Base-by-base conservation (phyloP, 2,888 invertebrate species). In the Ophion obscuratus region DNA sequence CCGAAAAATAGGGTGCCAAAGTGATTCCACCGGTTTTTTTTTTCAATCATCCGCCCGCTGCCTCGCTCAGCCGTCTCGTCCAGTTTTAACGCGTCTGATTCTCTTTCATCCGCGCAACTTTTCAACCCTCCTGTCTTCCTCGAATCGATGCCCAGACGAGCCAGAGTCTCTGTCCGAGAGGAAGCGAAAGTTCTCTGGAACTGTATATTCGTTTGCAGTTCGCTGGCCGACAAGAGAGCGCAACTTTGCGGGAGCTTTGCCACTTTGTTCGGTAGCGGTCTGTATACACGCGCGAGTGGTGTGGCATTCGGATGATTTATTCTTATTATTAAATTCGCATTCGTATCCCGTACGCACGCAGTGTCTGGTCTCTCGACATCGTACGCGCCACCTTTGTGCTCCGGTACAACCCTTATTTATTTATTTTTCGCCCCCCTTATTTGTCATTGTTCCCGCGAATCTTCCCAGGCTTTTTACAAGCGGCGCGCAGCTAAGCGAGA, bases 321-420 rank as follows among this genome's bases (percentile, higher is more conserved):
- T 92, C 91, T 89, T 89, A 91, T 93, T 91, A 92, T 92, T 93
- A 92, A 92, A 92, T 91, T 92, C 91, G 89, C 91, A 92, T 92
- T 92, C 90, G 89, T 87, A 89, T 84, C 76, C 85, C 81, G 83
- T 84, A 82, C 68, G 83, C 84, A 84, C 70, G 74, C 80, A 44
- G 57, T 11, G 71, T 66, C 64, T 82, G 59, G 71, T 79, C 79
- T 83, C 76, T 73, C 73, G 59, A 31, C 76, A 66, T 79, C 79
- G 62, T 62, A 78, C 77, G 36, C 71, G 14, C 14, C 84, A 47
- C 36, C 80, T 64, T 79, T 78, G 64, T 85, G 78, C 77, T 80
- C 27, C 74, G 17, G 59, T 61, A 61, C 77, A 27, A 66, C 66
- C 57, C 24, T 67, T 57, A 64, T 77, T 76, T 74, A 44, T 78